These are phyloP conservation scores for Hanleya hanleyi DNA, from an alignment of 2,888 invertebrate genomes.

Conservation along the genomic window DNA sequence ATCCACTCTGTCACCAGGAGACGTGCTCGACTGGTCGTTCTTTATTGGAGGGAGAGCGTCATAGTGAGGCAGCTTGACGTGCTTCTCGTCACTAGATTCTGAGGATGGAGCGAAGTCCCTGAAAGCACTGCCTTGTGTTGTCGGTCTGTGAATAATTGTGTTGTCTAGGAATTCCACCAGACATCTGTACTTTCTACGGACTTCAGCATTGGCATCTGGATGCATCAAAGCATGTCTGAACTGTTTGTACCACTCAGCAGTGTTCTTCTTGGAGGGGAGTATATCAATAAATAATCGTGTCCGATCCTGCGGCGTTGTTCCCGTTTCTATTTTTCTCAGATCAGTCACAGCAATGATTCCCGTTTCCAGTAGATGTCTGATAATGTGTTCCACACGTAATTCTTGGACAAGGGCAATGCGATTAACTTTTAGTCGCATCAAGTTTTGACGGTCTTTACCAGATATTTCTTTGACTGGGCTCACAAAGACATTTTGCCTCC, in stretches of 20 bases:
- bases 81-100: neutral
- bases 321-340: slow-evolving; percentile 48
- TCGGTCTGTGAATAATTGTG: slow-evolving; percentile 65
- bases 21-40: slow-evolving; percentile 13
- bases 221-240: slow-evolving; percentile 59
- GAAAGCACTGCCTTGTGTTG: slow-evolving; percentile 53
- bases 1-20: slow-evolving; percentile 18
- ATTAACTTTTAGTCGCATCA: slow-evolving; percentile 65
- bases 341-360: slow-evolving; percentile 56
- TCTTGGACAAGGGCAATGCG: slow-evolving; percentile 66
- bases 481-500: too few species aligned
- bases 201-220: slow-evolving; percentile 54
- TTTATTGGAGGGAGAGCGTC: neutral
- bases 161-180: slow-evolving; percentile 68
- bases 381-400: slow-evolving; percentile 61
- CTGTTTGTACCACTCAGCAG: slow-evolving; percentile 64
- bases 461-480: too few species aligned
- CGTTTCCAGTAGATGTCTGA: slow-evolving; percentile 44
- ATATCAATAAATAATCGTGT: slow-evolving; percentile 62
- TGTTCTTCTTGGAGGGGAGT: slow-evolving; percentile 55
- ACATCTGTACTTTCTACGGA: slow-evolving; percentile 53
- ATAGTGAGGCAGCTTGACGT: neutral
- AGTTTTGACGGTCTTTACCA: slow-evolving; percentile 60
- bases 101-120: slow-evolving; percentile 27
- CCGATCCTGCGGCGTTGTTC: slow-evolving; percentile 57